Conservation (phyloP, 1,140 invertebrate genomes). For the Propsilocerus akamusi region DNA sequence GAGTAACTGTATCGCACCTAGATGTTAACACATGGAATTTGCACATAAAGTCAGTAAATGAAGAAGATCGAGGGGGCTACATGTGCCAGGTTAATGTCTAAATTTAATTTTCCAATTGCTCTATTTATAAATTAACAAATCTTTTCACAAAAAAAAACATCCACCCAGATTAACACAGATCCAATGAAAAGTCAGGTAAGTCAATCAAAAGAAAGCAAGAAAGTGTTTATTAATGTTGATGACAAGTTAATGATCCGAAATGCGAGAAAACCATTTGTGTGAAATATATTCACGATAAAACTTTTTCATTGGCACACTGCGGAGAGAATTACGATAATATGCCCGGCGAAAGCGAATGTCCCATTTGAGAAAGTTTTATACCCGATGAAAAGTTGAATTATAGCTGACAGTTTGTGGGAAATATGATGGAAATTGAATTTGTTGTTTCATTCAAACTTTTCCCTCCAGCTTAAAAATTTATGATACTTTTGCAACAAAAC, state of each 20-base stretch:
- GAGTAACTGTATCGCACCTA: slow-evolving; percentile 58
- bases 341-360: not conserved
- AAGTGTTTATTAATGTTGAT: not conserved
- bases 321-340: too few relatives aligned
- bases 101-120: not conserved
- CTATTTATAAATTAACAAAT: too few relatives aligned
- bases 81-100: slow-evolving; percentile 54
- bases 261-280: not conserved
- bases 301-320: too few relatives aligned
- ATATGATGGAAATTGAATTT: slow-evolving; percentile 3
- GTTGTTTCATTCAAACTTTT: not conserved
- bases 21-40: slow-evolving; percentile 67
- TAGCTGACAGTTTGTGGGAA: not conserved
- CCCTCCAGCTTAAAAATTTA: not conserved
- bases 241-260: not conserved
- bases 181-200: slow-evolving; percentile 68
- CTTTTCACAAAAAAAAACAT: too few relatives aligned
- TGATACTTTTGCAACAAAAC: slow-evolving; percentile 3
- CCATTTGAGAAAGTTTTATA: not conserved
- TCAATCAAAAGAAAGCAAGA: slow-evolving; percentile 3
- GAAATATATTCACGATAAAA: too few relatives aligned
- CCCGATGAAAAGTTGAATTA: not conserved
- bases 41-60: slow-evolving; percentile 60
- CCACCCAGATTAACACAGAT: slow-evolving; percentile 46
- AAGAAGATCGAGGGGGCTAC: slow-evolving; percentile 63